Evolutionary conservation across 2,888 invertebrate genomes (phyloP), one percentile per base, ranked within the genome.

Genomic region (Linyphia triangularis): DNA sequence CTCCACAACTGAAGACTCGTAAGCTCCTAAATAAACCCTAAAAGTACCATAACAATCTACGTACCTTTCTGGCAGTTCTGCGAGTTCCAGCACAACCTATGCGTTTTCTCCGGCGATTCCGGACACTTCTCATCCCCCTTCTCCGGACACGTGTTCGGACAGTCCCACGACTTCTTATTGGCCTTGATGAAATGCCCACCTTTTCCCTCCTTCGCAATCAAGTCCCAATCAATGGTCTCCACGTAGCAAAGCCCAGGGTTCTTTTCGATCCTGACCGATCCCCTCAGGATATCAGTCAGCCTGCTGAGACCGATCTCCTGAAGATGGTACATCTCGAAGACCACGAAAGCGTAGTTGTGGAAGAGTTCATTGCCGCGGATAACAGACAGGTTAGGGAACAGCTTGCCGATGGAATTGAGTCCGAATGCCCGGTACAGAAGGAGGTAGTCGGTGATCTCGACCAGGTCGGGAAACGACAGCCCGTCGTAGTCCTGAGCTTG

Each of bases 371-470:
- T 95, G 61, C 99, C 99, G 26, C 99, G 95, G 91, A 99, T 98
- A 86, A 99, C 96, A 75, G 96, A 94, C 92, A 99, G 94, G 93
- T 99, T 98, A 67, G 99, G 99, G 93, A 99, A 98, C 78, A 99
- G 93, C 91, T 95, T 94, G 19, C 96, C 95, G 90, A 99, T 93
- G 91, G 96, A 96, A 89, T 94, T 94, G 82, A 99, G 93, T 61
- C 97, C 97, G 92, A 95, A 95, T 79, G 97, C 96, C 91, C 96
- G 94, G 93, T 96, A 98, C 79, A 99, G 94, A 88, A 98, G 93
- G 85, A 99, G 94, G 93, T 96, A 98, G 92, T 96, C 98, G 26
- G 98, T 98, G 92, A 99, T 96, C 94, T 99, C 98, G 82, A 95
- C 95, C 79, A 99, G 94, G 90, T 96, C 94, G 0, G 98, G 98